Conservation (phyloP, 2,888 invertebrate genomes). For the Lycophotia porphyrea region DNA sequence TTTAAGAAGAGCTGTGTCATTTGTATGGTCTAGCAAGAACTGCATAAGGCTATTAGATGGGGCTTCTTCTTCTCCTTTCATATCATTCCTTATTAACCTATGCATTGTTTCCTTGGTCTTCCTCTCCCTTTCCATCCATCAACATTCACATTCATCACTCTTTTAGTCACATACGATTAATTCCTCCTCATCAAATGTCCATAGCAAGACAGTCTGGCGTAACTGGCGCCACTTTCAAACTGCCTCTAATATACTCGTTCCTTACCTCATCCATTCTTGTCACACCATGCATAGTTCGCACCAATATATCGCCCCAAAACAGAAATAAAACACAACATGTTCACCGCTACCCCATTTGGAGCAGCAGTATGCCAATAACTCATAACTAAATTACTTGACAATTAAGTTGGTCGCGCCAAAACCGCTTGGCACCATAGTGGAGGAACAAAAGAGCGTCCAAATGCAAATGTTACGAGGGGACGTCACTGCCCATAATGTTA, state of each 20-base stretch:
- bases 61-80: too few relatives aligned
- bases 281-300: too few relatives aligned
- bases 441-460: slow-evolving; percentile 64
- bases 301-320: neutral
- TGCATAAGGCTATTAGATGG: neutral
- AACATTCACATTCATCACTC: too few relatives aligned
- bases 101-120: too few relatives aligned
- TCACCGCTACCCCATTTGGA: slow-evolving; percentile 32
- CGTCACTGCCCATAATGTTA: slow-evolving; percentile 66
- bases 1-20: neutral
- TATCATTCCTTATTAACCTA: too few relatives aligned
- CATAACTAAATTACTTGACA: slow-evolving; percentile 69
- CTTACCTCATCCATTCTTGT: too few relatives aligned
- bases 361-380: slow-evolving; percentile 50
- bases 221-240: too few relatives aligned
- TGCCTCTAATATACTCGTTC: too few relatives aligned
- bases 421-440: slow-evolving; percentile 77
- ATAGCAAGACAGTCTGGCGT: too few relatives aligned
- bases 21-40: neutral
- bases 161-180: too few relatives aligned
- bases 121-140: too few relatives aligned
- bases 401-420: slow-evolving; percentile 73
- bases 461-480: slow-evolving; percentile 83
- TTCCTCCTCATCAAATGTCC: too few relatives aligned
- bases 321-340: slow-evolving; percentile 16